phyloP scores from a whole-genome alignment of 1,140 invertebrate species.

The Danaus melanippus region DNA sequence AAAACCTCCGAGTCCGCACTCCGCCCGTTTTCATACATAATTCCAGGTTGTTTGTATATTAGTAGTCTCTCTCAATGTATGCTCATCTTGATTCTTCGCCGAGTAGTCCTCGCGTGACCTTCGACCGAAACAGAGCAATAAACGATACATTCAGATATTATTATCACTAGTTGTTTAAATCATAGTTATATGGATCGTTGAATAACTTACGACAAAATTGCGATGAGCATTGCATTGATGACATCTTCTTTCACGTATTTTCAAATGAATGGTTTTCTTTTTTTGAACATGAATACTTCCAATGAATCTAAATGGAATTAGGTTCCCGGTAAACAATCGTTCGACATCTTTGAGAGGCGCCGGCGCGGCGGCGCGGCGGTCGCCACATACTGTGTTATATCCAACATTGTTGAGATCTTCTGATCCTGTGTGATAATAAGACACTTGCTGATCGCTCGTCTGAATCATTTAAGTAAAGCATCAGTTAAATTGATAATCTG shows the following conservation, averaged over 20 bases:
- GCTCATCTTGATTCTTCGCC: slow-evolving; percentile 46
- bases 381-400: too few species aligned
- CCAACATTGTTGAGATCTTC: too few species aligned
- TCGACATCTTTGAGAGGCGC: slow-evolving; percentile 54
- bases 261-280: slow-evolving; percentile 60
- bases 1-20: too few species aligned
- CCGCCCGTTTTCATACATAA: slow-evolving; percentile 23
- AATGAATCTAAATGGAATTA: slow-evolving; percentile 61
- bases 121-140: slow-evolving; percentile 30
- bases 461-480: slow-evolving; percentile 53
- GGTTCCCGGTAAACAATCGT: slow-evolving; percentile 60
- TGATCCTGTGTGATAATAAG: slow-evolving; percentile 42
- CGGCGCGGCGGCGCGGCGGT: too few species aligned
- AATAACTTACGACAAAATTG: slow-evolving; percentile 35
- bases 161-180: slow-evolving; percentile 28
- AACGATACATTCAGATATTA: slow-evolving; percentile 27
- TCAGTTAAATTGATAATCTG: slow-evolving; percentile 50
- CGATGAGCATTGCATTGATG: slow-evolving; percentile 59
- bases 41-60: slow-evolving; percentile 25
- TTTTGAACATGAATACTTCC: slow-evolving; percentile 4
- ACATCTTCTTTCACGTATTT: slow-evolving; percentile 67
- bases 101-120: slow-evolving; percentile 12
- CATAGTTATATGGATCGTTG: slow-evolving; percentile 33
- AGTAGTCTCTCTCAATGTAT: slow-evolving; percentile 45
- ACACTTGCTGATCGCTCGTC: not conserved